Conservation (phyloP, 2,113 vertebrate genomes). For the Oplegnathus fasciatus region DNA sequence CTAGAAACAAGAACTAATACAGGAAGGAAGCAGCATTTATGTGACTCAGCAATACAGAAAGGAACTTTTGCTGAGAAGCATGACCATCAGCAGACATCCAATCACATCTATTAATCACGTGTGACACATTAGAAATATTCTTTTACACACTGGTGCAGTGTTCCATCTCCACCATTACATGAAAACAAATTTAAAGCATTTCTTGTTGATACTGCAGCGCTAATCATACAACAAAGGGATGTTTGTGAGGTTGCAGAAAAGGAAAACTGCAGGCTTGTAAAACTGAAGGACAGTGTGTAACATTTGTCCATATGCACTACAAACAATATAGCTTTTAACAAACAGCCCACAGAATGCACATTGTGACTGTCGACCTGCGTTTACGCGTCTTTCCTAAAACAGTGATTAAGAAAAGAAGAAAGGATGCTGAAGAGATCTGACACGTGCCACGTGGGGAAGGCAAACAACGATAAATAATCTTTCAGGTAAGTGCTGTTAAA, state of each 20-base stretch:
- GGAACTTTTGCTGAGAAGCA: constrained; percentile 31
- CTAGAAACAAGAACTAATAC: constrained; percentile 19
- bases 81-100: constrained; percentile 22
- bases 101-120: constrained; percentile 39
- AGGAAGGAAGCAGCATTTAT: constrained; percentile 40
- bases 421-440: neutral
- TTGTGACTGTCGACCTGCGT: neutral
- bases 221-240: neutral
- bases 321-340: neutral
- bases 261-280: constrained; percentile 13
- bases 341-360: too few relatives aligned
- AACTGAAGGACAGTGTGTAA: neutral
- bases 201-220: neutral
- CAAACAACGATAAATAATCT: constrained; percentile 12
- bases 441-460: neutral
- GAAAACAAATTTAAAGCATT: neutral
- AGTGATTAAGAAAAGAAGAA: neutral
- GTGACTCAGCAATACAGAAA: constrained; percentile 39
- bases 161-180: neutral
- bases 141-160: neutral
- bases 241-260: constrained; percentile 12
- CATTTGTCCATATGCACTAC: neutral
- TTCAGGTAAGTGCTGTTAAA: neutral
- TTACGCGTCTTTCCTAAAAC: neutral
- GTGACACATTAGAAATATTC: constrained; percentile 8